Evolutionary conservation across 2,113 vertebrate species (phyloP).

Genomic region (Epinephelus moara): DNA sequence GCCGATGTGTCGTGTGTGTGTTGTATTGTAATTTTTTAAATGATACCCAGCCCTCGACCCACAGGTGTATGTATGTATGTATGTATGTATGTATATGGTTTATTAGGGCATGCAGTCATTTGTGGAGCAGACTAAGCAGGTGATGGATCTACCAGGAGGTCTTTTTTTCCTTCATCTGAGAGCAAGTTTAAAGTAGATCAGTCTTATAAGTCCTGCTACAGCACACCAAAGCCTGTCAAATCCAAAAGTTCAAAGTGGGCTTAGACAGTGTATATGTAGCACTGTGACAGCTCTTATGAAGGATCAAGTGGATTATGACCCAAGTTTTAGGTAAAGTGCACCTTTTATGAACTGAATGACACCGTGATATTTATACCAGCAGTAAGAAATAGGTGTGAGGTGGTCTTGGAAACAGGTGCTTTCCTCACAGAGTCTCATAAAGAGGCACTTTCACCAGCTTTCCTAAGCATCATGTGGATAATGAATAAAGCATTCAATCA

Average conservation of each 20-base stretch:
- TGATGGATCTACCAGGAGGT: neutral
- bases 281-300: conserved; percentile 44
- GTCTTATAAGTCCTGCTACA: conserved; percentile 43
- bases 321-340: conserved; percentile 37
- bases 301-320: conserved; percentile 55
- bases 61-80: too few relatives aligned
- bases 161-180: neutral
- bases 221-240: conserved; percentile 57
- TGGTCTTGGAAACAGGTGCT: neutral
- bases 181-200: conserved; percentile 47
- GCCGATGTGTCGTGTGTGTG: too few relatives aligned
- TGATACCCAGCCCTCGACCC: neutral
- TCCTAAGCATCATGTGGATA: neutral
- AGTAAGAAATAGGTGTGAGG: neutral
- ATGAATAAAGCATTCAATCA: neutral
- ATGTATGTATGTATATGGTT: neutral
- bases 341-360: conserved; percentile 35
- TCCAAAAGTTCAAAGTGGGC: conserved; percentile 57
- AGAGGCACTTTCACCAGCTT: neutral
- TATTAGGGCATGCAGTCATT: neutral
- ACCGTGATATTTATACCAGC: conserved; percentile 10
- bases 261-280: conserved; percentile 32
- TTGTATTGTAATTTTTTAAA: too few relatives aligned
- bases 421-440: neutral
- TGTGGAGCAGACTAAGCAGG: neutral